phyloP scores from a whole-genome alignment of 2,888 invertebrate genomes.

The Euspilapteryx auroguttella region DNA sequence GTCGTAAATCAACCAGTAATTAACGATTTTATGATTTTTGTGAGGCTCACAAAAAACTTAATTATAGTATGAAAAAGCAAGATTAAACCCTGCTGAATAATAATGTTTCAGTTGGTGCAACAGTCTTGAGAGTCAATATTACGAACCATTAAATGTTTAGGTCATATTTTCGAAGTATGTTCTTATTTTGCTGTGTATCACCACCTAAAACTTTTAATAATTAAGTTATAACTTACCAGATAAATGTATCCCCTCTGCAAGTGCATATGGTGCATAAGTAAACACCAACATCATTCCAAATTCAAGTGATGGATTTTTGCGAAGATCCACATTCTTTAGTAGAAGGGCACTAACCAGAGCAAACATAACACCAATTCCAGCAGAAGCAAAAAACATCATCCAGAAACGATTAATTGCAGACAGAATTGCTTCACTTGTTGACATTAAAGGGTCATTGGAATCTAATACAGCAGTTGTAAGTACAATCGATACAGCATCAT shows the following conservation, averaged over 20 bases:
- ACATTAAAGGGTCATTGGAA: constrained; percentile 60
- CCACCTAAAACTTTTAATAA: too few species aligned
- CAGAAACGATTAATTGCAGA: constrained; percentile 89
- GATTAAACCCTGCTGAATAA: too few species aligned
- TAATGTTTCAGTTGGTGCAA: too few species aligned
- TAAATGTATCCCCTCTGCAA: constrained; percentile 94
- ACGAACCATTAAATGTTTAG: too few species aligned
- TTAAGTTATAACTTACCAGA: too few species aligned
- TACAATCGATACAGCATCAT: constrained; percentile 98
- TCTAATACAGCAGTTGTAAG: constrained; percentile 87
- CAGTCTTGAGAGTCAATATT: too few species aligned
- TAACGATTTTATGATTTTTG: too few species aligned
- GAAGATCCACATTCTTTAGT: constrained; percentile 92
- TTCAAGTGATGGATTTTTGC: constrained; percentile 97
- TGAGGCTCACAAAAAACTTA: too few species aligned
- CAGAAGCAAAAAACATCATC: constrained; percentile 98
- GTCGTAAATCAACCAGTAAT: too few species aligned
- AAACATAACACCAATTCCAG: constrained; percentile 93
- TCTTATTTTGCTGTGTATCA: too few species aligned
- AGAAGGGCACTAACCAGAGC: constrained; percentile 91
- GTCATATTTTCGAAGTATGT: too few species aligned
- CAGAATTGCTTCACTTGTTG: constrained; percentile 82
- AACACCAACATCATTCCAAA: constrained; percentile 99
- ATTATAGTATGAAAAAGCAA: too few species aligned
- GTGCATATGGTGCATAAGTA: constrained; percentile 96